Evolutionary conservation across 1,140 invertebrate genomes (phyloP), one percentile per base, ranked within the genome.

Genomic region (Diuraphis noxia): DNA sequence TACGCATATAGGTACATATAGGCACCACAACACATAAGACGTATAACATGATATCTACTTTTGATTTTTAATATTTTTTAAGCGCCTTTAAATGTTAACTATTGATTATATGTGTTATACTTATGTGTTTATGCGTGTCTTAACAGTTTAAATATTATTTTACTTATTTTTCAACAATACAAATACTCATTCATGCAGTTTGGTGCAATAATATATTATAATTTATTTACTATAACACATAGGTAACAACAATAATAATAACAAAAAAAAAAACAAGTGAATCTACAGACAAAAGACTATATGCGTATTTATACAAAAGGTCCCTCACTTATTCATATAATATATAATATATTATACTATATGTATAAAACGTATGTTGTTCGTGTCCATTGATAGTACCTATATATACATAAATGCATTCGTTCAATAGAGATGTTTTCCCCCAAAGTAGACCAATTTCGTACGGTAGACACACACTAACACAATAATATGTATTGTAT

Each of bases 391-490:
- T 87, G 85, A 87, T 38, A 52, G 41, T 13, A n/a, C 40, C 82
- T 25, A 81, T n/a, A 82, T 25, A 81, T n/a, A 82, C 13, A 72
- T 72, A 72, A 72, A 72, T 79, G 79, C 49, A 52, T 36, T 56
- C 36, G 23, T 87, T 87, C 49, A 87, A 87, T 87, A 87, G 85
- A 87, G 85, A 87, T 34, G 49, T 87, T 87, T 87, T 87, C 85
- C 85, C 85, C 85, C 85, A 56, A 87, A 87, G 85, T 87, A 87
- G 85, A 87, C 85, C 46, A 87, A 87, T 87, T 87, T 87, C 46
- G 49, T 87, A 87, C 85, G 85, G 85, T 56, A n/a, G 41, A 52
- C 49, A 25, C 34, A 87, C 46, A 25, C 85, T 8, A 87, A 52
- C 40, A 43, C 34, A 46, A 84, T 84, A 84, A 84, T n/a, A 43